These are phyloP conservation scores for Sinopyrophorus schimmeli DNA, from an alignment of 2,888 invertebrate genomes.

Conservation along the genomic window DNA sequence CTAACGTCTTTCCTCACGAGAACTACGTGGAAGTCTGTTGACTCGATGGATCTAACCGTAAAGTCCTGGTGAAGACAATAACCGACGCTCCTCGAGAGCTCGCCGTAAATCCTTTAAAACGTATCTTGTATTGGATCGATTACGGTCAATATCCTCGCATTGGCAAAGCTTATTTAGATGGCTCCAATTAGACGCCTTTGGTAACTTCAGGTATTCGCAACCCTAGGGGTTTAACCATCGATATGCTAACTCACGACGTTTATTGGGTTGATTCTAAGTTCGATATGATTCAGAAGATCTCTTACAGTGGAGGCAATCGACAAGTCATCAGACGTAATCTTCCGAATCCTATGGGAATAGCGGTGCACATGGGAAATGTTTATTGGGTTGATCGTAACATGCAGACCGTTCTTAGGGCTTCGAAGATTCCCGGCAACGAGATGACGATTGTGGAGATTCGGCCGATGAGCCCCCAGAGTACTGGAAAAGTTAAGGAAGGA, in stretches of 20 bases:
- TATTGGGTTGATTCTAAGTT: constrained; percentile 97
- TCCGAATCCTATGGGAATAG: constrained; percentile 93
- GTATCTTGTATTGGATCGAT: constrained; percentile 95
- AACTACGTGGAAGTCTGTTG: constrained; percentile 95
- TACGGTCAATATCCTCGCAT: constrained; percentile 95
- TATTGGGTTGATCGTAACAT: constrained; percentile 96
- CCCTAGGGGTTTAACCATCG: constrained; percentile 88
- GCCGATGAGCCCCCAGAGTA: constrained; percentile 93
- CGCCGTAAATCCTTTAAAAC: constrained; percentile 95
- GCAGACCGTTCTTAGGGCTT: constrained; percentile 78
- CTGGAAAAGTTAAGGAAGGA: constrained; percentile 88
- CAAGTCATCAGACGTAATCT: constrained; percentile 83
- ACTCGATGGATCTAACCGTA: constrained; percentile 87
- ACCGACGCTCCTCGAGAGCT: constrained; percentile 91
- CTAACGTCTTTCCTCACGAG: constrained; percentile 95
- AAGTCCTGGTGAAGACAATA: constrained; percentile 87
- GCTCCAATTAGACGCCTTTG: constrained; percentile 81
- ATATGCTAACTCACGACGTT: constrained; percentile 91
- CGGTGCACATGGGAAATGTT: constrained; percentile 79
- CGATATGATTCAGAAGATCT: constrained; percentile 93
- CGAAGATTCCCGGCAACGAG: constrained; percentile 79
- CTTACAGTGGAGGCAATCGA: constrained; percentile 77
- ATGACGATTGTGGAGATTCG: constrained; percentile 88
- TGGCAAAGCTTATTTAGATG: constrained; percentile 86
- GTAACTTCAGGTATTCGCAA: constrained; percentile 90